Conservation (phyloP, 1,140 invertebrate genomes). For the Ceratosolen solmsi region DNA sequence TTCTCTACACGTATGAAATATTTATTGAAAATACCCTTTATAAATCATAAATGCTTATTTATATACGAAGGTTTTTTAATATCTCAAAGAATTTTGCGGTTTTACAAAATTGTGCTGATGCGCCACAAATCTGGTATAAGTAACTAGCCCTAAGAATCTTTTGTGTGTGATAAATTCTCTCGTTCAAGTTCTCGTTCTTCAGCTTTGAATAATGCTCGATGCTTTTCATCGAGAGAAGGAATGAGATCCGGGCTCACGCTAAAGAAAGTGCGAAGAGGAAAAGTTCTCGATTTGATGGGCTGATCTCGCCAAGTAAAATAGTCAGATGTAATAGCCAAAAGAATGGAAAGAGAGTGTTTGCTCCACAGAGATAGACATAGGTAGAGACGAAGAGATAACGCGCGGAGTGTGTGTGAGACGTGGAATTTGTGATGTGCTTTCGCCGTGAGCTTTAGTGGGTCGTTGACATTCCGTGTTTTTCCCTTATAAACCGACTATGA, state of each 20-base stretch:
- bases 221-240: not conserved
- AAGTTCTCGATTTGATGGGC: conserved; percentile 7
- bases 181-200: not conserved
- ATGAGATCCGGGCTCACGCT: not conserved
- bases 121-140: not conserved
- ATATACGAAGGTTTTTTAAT: no score
- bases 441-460: not conserved
- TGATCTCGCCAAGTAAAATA: not conserved
- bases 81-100: not conserved
- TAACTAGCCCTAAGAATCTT: conserved; percentile 13
- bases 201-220: conserved; percentile 34
- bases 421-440: not conserved
- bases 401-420: not conserved
- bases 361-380: not conserved
- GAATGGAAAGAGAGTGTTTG: not conserved
- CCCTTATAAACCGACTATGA: not conserved
- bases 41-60: no score
- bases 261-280: conserved; percentile 2
- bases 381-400: not conserved
- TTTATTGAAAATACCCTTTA: no score
- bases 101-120: not conserved
- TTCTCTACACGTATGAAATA: no score
- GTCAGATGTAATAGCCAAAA: conserved; percentile 10
- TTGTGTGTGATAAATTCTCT: conserved; percentile 8
- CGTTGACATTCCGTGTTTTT: not conserved